Evolutionary conservation across 2,797 vertebrate species (phyloP), one percentile per base, ranked within the genome.

Genomic region (Anguilla marmorata): DNA sequence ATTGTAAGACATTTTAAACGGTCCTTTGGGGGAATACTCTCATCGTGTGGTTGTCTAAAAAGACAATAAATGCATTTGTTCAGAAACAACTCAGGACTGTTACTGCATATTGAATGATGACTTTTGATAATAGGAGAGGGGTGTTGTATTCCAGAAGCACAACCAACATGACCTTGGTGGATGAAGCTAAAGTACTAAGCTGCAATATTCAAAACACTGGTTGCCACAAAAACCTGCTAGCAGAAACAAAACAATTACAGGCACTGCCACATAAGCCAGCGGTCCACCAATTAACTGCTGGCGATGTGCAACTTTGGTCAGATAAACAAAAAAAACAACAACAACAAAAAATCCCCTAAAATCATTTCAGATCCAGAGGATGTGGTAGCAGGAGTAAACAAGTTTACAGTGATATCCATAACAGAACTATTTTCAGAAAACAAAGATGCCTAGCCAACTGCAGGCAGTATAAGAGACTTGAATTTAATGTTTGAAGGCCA

Each of bases 11-110:
- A 90, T 95, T 94, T 96, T 95, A 93, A 96, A 96, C 93, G 93
- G 94, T 90, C 93, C 93, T 93, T 95, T 91, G 93, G 88, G 90
- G 88, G 92, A 92, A 91, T 91, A 93, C 90, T 90, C 92, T 91
- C 92, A 93, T 96, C 93, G 95, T 95, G 95, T 87, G 91, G 92
- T 93, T 95, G 93, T 94, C 94, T 95, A 94, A 95, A 95, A 95
- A 95, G 95, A 96, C 95, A 30, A 95, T 95, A 93, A 94, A 95
- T 94, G 96, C 93, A 90, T 95, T 95, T 96, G 92, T 93, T 93
- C 92, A 92, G 93, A 94, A 94, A 95, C 93, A 93, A 45, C 90
- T 95, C 92, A 88, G 93, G 91, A 90, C 79, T 88, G 87, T 79
- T 89, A 91, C 91, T 84, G 88, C 92, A 93, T 90, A 91, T 91